A percentile compares a stretch with the other conserved stretches of the same genome.
These are phyloP conservation scores for Eurystomus glaucurus DNA, from an alignment of 2,797 vertebrate genomes.

Conservation along the genomic window DNA sequence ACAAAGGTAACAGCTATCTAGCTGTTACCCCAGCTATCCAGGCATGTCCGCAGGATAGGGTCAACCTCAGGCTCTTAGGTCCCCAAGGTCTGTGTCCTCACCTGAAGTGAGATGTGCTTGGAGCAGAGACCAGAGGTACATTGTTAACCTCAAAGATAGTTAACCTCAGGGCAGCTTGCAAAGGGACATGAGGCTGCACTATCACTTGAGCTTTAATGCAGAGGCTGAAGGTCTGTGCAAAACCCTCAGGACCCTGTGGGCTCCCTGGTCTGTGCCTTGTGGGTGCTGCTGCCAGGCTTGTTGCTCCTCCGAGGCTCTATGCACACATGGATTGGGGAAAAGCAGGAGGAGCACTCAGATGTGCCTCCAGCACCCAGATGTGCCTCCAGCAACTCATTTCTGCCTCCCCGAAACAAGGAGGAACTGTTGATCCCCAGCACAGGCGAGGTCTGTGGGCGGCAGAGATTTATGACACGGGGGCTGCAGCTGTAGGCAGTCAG, in stretches of 20 bases:
- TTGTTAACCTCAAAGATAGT: not conserved
- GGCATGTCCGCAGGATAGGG: not conserved
- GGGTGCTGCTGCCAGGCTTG: rapidly evolving
- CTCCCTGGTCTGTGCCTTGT: not conserved
- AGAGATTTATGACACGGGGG: not conserved
- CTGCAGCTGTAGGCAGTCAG: not conserved
- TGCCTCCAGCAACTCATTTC: not conserved
- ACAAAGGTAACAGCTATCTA: not conserved
- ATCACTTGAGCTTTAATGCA: not conserved
- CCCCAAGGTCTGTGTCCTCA: rapidly evolving
- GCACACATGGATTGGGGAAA: rapidly evolving
- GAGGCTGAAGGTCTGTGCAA: not conserved
- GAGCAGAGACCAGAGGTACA: not conserved
- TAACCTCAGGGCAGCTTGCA: not conserved
- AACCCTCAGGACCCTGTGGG: rapidly evolving
- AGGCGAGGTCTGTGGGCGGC: rapidly evolving
- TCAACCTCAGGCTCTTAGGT: rapidly evolving
- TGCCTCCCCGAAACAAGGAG: not conserved
- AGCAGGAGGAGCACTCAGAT: not conserved
- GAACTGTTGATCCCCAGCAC: not conserved
- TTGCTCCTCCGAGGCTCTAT: not conserved
- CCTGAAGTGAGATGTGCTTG: not conserved
- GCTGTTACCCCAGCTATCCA: rapidly evolving
- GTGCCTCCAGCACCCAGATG: not conserved
- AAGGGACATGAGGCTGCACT: not conserved